Evolutionary conservation across 2,888 invertebrate species (phyloP).

Genomic region (Arenicola marina): DNA sequence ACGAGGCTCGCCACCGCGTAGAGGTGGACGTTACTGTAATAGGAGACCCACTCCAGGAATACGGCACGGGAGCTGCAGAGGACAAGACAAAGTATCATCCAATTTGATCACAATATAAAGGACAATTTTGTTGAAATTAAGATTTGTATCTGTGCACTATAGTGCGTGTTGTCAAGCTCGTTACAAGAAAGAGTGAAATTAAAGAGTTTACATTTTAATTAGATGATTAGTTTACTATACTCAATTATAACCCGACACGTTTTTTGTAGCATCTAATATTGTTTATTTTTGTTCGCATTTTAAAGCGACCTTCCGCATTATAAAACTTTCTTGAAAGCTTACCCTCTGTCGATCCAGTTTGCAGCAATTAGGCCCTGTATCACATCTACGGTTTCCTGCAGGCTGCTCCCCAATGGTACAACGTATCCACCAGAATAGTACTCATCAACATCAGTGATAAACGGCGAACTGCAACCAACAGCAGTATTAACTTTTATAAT

Average conservation of each 20-base stretch:
- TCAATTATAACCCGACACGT: too few relatives aligned
- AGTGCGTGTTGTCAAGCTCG: too few relatives aligned
- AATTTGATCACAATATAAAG: too few relatives aligned
- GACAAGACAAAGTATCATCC: too few relatives aligned
- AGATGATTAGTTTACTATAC: too few relatives aligned
- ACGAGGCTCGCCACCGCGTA: neutral
- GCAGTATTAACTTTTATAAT: neutral
- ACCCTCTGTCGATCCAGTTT: constrained; percentile 43
- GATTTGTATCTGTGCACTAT: too few relatives aligned
- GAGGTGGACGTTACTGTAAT: neutral
- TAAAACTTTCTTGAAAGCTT: constrained; percentile 30
- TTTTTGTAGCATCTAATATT: too few relatives aligned
- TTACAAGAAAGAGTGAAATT: too few relatives aligned
- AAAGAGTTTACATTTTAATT: too few relatives aligned
- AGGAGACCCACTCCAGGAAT: neutral
- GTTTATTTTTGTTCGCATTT: too few relatives aligned
- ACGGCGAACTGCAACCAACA: neutral
- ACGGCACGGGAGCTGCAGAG: neutral
- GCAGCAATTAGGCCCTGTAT: constrained; percentile 38
- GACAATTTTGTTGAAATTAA: too few relatives aligned
- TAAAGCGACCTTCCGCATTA: too few relatives aligned
- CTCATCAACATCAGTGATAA: constrained; percentile 11
- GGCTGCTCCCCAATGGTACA: constrained; percentile 38
- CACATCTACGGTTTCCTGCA: constrained; percentile 37
- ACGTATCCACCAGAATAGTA: constrained; percentile 50